Base-by-base conservation (phyloP, 2,888 invertebrate genomes). In the Scaptodrosophila latifasciaeformis region DNA sequence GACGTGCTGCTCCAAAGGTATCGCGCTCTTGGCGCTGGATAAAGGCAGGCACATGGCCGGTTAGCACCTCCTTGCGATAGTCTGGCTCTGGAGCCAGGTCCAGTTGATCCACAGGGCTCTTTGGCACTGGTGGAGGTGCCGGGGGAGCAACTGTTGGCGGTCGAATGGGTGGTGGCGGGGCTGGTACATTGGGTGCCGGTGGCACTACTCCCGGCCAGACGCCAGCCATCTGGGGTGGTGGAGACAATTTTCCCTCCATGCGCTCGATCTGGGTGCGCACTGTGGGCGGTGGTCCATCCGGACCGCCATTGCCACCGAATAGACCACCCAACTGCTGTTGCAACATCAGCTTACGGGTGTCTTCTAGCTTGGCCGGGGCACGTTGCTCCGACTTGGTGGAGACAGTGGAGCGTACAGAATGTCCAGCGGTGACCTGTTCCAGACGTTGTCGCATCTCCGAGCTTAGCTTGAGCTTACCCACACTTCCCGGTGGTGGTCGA, bases 371-470 rank as follows among this genome's bases (percentile, higher is more conserved):
- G 45, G 95, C 92, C 17, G 91, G 90, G 0, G 91, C 90, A 0
- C 93, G 89, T 1, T 92, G 91, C 67, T 94, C 93, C 0, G 90
- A 89, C 7, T 89, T 88, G 17, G 91, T 91, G 12, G 93, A 92
- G 4, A 92, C 90, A 9, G 93, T 93, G 0, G 91, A 92, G 17
- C 95, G 88, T 0, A 96, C 92, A 2, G 95, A 95, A 84, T 96
- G 95, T 70, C 93, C 94, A 0, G 95, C 93, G 0, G 96, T 96
- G 0, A 96, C 95, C 83, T 93, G 91, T 84, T 96, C 96, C 56
- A 96, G 84, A 62, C 96, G 89, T 78, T 95, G 93, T 10, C 95
- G 90, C 96, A 96, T 96, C 87, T 96, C 96, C 0, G 94, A 93
- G 81, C 95, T 96, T 6, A 96, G 89, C 76, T 96, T 94, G 1